Conservation (phyloP, 2,888 invertebrate genomes). For the Gnatocerus cornutus region DNA sequence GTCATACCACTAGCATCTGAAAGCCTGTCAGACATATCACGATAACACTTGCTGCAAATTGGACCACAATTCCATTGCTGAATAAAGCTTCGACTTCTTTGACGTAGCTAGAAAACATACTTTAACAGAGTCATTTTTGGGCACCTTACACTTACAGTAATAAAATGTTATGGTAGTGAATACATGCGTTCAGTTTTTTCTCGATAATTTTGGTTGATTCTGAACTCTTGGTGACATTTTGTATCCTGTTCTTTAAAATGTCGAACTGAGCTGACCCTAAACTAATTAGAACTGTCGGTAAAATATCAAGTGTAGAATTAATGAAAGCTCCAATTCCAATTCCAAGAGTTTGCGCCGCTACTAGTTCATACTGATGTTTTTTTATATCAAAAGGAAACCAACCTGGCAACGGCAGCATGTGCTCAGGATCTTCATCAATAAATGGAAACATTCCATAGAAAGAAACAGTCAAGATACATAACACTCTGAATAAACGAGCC, state of each 20-base stretch:
- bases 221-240: constrained; percentile 31
- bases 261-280: constrained; percentile 52
- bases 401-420: constrained; percentile 53
- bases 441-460: constrained; percentile 54
- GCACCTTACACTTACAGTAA: constrained; percentile 23
- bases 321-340: constrained; percentile 49
- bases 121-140: background rate
- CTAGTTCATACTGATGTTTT: constrained; percentile 43
- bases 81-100: constrained; percentile 30
- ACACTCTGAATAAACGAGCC: constrained; percentile 41
- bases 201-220: background rate
- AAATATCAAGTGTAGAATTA: constrained; percentile 54
- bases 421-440: constrained; percentile 50
- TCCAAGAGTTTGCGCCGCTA: constrained; percentile 48
- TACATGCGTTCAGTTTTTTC: constrained; percentile 8
- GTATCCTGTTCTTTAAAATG: constrained; percentile 52
- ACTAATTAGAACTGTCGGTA: constrained; percentile 51
- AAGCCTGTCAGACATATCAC: constrained; percentile 44
- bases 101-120: constrained; percentile 17
- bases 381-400: constrained; percentile 55
- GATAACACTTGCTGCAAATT: constrained; percentile 33
- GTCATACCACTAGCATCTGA: constrained; percentile 42
- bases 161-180: constrained; percentile 24
- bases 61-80: constrained; percentile 35
- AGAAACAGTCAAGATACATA: constrained; percentile 42